phyloP scores from a whole-genome alignment of 2,797 vertebrate species.

The Pterois miles region DNA sequence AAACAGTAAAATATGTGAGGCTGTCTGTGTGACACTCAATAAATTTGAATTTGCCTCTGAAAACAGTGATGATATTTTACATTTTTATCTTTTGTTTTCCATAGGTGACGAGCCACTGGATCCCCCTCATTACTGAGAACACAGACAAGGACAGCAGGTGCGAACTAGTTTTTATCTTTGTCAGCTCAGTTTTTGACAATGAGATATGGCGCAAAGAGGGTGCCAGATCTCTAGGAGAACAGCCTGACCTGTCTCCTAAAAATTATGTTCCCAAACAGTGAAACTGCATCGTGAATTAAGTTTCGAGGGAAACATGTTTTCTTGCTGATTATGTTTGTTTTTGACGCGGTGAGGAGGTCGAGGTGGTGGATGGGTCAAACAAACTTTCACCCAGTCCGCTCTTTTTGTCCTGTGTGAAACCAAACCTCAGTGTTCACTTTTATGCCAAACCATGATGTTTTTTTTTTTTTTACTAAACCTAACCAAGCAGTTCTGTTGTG shows the following conservation, averaged over 20 bases:
- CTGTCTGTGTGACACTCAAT: background rate
- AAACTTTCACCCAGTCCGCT: fast-evolving
- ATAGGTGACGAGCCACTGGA: conserved; percentile 97
- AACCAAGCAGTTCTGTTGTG: too few relatives aligned
- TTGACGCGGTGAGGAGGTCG: too few relatives aligned
- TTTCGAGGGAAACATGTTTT: too few relatives aligned
- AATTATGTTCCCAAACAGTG: too few relatives aligned
- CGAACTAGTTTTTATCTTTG: conserved; percentile 9
- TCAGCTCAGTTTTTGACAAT: background rate
- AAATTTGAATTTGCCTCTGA: background rate
- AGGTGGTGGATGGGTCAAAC: too few relatives aligned
- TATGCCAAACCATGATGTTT: too few relatives aligned
- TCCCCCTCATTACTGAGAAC: conserved; percentile 96
- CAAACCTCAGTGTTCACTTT: too few relatives aligned
- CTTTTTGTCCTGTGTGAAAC: fast-evolving
- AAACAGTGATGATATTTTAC: background rate
- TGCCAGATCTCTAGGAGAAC: background rate
- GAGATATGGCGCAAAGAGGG: background rate
- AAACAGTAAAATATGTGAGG: background rate
- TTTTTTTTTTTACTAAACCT: too few relatives aligned
- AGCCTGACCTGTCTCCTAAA: too few relatives aligned
- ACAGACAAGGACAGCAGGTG: conserved; percentile 99
- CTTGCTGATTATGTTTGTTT: too few relatives aligned
- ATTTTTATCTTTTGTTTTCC: background rate
- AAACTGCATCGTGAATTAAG: too few relatives aligned